A percentile compares a stretch with the other conserved stretches of the same genome.
These are phyloP conservation scores for Mus caroli DNA, from an alignment of 2,797 vertebrate genomes.

Conservation along the genomic window DNA sequence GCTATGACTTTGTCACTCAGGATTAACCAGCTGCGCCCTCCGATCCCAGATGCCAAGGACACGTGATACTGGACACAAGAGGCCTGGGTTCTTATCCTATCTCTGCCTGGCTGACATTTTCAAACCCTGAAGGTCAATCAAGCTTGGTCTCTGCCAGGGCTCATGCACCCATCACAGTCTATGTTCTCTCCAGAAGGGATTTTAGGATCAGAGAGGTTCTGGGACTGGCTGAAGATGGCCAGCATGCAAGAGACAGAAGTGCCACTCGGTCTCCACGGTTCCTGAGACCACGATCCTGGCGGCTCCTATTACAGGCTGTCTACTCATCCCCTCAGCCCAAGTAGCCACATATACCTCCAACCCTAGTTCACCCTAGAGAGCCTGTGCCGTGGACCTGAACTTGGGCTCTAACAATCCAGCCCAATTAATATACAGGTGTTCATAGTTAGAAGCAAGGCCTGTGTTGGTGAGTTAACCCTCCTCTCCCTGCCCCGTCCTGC, in stretches of 20 bases:
- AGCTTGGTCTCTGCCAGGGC: background rate
- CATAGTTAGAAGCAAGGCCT: background rate
- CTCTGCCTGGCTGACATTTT: background rate
- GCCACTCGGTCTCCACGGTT: background rate
- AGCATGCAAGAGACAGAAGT: background rate
- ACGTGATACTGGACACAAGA: background rate
- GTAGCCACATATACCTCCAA: background rate
- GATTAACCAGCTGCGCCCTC: background rate
- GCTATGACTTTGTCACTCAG: accelerated
- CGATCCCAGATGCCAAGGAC: background rate
- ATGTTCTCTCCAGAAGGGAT: background rate
- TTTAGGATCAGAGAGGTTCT: background rate
- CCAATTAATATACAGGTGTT: background rate
- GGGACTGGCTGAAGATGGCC: background rate
- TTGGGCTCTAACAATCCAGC: background rate
- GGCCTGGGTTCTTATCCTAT: background rate
- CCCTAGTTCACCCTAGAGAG: background rate
- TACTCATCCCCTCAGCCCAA: background rate
- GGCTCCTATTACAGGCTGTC: background rate
- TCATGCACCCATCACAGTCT: background rate
- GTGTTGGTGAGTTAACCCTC: background rate
- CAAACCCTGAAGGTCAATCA: background rate
- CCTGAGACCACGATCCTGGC: background rate
- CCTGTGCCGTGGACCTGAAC: background rate
- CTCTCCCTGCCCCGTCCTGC: background rate